phyloP scores from a whole-genome alignment of 2,888 invertebrate genomes.

The Drosophila incognita region DNA sequence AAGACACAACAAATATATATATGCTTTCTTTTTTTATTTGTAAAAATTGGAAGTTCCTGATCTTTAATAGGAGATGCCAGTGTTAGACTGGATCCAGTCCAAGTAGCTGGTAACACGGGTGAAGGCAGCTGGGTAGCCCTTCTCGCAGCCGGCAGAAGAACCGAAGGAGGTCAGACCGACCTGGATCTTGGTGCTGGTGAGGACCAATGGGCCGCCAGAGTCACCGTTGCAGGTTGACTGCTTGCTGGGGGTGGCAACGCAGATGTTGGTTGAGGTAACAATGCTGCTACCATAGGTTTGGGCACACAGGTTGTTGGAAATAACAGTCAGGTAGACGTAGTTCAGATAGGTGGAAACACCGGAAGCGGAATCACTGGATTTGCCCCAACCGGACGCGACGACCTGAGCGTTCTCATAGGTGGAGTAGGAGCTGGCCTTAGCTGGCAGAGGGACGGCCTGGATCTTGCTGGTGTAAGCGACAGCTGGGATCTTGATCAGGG shows the following conservation, averaged over 20 bases:
- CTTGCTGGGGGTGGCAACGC: constrained; percentile 53
- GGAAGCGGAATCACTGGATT: constrained; percentile 44
- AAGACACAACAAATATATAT: no score
- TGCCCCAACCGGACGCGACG: constrained; percentile 74
- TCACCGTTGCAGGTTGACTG: constrained; percentile 81
- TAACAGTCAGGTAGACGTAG: constrained; percentile 55
- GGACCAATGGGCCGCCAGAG: constrained; percentile 82
- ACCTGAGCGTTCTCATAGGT: constrained; percentile 32
- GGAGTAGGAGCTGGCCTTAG: constrained; percentile 43
- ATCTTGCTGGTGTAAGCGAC: constrained; percentile 28
- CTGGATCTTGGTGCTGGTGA: constrained; percentile 29
- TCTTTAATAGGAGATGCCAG: constrained; percentile 51
- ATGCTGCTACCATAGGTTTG: constrained; percentile 81
- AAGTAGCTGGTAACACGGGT: constrained; percentile 69
- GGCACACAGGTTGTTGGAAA: constrained; percentile 81
- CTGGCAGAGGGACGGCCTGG: constrained; percentile 35
- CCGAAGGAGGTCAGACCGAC: constrained; percentile 82
- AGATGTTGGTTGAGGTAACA: constrained; percentile 57
- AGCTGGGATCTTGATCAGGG: constrained; percentile 63
- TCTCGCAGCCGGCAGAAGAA: constrained; percentile 69
- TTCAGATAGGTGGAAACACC: constrained; percentile 70
- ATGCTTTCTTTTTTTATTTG: no score
- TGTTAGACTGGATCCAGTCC: constrained; percentile 68
- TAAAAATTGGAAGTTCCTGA: no score
- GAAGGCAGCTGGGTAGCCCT: constrained; percentile 76